A percentile compares a stretch with the other conserved stretches of the same genome.
phyloP scores from a whole-genome alignment of 2,888 invertebrate species.

The Cyclophora albipunctata region DNA sequence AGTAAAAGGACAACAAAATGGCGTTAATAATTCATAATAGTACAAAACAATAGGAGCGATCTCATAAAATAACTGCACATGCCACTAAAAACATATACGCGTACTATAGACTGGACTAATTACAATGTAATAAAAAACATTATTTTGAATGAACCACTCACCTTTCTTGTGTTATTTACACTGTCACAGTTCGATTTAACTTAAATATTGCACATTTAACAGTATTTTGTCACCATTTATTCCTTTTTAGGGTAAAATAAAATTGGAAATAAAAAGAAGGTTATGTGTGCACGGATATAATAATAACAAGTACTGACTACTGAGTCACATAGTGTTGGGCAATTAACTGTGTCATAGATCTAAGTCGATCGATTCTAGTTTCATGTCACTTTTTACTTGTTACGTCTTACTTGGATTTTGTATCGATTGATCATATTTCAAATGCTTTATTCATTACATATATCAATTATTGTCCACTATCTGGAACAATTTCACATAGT shows the following conservation, averaged over 20 bases:
- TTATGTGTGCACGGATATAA: constrained; percentile 50
- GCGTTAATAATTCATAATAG: constrained; percentile 51
- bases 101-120: constrained; percentile 54
- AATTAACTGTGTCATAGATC: no score
- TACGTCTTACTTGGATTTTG: no score
- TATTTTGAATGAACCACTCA: constrained; percentile 55
- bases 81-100: constrained; percentile 46
- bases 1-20: constrained; percentile 41
- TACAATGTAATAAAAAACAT: constrained; percentile 37
- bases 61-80: constrained; percentile 68
- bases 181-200: constrained; percentile 20
- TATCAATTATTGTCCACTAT: no score
- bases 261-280: constrained; percentile 62
- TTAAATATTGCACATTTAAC: constrained; percentile 30
- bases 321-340: no score
- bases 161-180: constrained; percentile 36
- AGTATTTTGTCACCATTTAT: constrained; percentile 29
- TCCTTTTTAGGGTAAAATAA: constrained; percentile 47
- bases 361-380: no score
- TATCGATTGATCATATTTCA: no score
- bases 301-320: constrained; percentile 56
- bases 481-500: no score
- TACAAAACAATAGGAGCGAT: constrained; percentile 55
- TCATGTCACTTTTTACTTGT: no score
- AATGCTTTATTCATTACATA: no score